A percentile compares a stretch with the other conserved stretches of the same genome.
Conservation (phyloP, 2,888 invertebrate genomes). For the Polymixis flavicincta region DNA sequence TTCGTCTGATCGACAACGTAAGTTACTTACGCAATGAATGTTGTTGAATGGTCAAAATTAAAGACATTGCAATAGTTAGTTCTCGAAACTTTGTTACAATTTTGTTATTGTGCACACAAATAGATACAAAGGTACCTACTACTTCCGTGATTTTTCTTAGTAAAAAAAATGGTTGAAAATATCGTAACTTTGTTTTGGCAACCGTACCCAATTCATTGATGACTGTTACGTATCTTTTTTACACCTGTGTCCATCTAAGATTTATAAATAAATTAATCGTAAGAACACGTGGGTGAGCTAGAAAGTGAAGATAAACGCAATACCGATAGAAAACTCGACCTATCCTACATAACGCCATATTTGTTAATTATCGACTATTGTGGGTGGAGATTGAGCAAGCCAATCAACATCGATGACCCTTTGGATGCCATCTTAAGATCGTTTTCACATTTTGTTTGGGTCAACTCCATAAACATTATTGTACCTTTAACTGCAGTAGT, state of each 20-base stretch:
- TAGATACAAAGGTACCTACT: not conserved
- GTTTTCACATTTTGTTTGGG: conserved; percentile 35
- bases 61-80: not conserved
- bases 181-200: not conserved
- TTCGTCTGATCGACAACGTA: too few relatives aligned
- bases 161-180: not conserved
- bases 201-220: not conserved
- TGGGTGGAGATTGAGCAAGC: conserved; percentile 53
- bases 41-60: too few relatives aligned
- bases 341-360: conserved; percentile 35
- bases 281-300: conserved; percentile 20
- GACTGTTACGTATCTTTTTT: not conserved
- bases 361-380: conserved; percentile 47
- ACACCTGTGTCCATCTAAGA: not conserved
- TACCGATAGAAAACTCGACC: conserved; percentile 13
- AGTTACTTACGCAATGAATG: too few relatives aligned
- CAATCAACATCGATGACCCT: conserved; percentile 31
- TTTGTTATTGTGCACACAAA: not conserved
- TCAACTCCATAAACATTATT: conserved; percentile 15
- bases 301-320: conserved; percentile 23
- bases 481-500: too few relatives aligned
- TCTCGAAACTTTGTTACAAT: conserved; percentile 3
- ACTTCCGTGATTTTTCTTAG: not conserved
- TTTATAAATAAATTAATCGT: not conserved
- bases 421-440: conserved; percentile 6